Evolutionary conservation across 1,140 invertebrate species (phyloP), one percentile per base, ranked within the genome.

Genomic region (Drosophila arizonae): DNA sequence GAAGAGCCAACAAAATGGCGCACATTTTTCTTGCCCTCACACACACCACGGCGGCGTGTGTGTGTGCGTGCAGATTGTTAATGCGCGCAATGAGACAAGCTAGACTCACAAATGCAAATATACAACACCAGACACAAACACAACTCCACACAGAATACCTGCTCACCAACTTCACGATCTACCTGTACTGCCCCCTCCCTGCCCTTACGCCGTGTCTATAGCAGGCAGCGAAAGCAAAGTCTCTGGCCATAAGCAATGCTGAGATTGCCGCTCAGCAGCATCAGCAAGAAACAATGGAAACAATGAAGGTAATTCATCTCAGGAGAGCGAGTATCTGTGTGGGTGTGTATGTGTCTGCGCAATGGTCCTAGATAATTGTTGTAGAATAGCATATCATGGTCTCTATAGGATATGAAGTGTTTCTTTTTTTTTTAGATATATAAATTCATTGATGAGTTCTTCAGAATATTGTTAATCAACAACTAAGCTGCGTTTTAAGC

Each of bases 1-100:
- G 56, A 70, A 64, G 64, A 64, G 61, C 68, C 69, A 78, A 79
- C 79, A 79, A 77, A 88, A 88, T 79, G 79, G 77, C 72, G 86
- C 79, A 80, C 77, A 87, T 82, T 88, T 74, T 63, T 79, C 28
- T 66, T 66, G 45, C 57, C 45, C 28, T 21, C 45, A 54, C 28
- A 54, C 28, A 46, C 28, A 24, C 6, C 3, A 6, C 0, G 28
- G 41, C 46, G 39, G 43, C 28, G 24, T 28, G 51, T 51, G 61
- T 57, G 36, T 63, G 63, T 75, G 48, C 73, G 65, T 70, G 50
- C 41, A 51, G 50, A 58, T 70, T 69, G 70, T 74, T 79, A 79
- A 79, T 71, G 77, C 77, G 65, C 70, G 57, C 76, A 78, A 77
- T 66, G 79, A 81, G 80, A 81, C 72, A 77, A 71, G 72, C 72